These are phyloP conservation scores for Onychomys torridus DNA, from an alignment of 2,797 vertebrate genomes.

Conservation along the genomic window DNA sequence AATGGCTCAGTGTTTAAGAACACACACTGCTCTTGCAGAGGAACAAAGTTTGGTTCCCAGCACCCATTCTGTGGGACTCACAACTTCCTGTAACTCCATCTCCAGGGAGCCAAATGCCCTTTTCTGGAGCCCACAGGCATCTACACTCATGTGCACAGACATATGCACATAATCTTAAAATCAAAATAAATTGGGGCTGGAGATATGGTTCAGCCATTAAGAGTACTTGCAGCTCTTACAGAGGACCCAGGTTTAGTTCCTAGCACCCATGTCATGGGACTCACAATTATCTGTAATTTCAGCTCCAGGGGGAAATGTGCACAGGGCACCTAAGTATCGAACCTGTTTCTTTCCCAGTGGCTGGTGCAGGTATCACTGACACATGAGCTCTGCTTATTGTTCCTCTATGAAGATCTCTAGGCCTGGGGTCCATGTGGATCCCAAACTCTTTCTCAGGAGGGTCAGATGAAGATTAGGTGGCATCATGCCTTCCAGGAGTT, in stretches of 20 bases:
- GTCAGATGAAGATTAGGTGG: neutral
- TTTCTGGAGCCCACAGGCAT: neutral
- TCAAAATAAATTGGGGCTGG: neutral
- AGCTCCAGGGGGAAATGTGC: neutral
- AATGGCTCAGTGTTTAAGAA: neutral
- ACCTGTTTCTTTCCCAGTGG: neutral
- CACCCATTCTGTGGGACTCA: neutral
- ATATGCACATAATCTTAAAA: neutral
- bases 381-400: rapidly evolving
- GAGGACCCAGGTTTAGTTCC: neutral
- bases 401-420: neutral
- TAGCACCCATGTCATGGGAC: neutral
- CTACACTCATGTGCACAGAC: neutral
- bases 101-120: neutral
- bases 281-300: neutral
- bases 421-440: rapidly evolving
- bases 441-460: neutral
- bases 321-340: neutral
- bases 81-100: neutral
- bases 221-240: neutral
- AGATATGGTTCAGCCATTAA: neutral
- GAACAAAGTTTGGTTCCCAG: neutral
- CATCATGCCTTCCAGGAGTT: neutral
- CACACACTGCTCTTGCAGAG: neutral
- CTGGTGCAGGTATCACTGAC: rapidly evolving